Conservation (phyloP, 2,797 vertebrate species). For the Acanthis flammea region DNA sequence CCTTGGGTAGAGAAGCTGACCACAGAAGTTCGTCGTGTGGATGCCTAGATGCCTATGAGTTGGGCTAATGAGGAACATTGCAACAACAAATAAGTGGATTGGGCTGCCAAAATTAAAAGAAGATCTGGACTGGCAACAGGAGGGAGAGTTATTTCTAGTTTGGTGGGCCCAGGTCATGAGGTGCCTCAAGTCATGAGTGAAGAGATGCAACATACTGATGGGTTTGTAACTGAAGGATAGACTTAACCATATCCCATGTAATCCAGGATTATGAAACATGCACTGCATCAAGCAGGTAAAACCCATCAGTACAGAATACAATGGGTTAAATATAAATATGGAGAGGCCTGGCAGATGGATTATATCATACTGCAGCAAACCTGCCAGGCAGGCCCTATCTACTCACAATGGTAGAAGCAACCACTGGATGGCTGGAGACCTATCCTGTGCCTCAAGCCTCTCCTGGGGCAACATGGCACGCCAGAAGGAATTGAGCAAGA, state of each 20-base stretch:
- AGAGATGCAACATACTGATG: neutral
- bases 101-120: neutral
- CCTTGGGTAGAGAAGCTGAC: neutral
- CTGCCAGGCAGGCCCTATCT: fast-evolving
- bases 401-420: neutral
- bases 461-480: neutral
- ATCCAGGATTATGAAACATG: neutral
- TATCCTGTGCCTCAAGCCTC: neutral
- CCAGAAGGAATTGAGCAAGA: neutral
- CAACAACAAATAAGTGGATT: neutral
- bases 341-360: neutral
- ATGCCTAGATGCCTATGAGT: neutral
- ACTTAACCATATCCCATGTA: neutral
- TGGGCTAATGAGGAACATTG: neutral
- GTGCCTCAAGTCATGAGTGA: neutral
- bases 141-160: neutral
- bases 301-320: neutral
- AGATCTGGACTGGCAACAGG: neutral
- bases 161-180: neutral
- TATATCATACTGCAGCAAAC: neutral
- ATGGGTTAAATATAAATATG: neutral
- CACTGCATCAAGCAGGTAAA: neutral
- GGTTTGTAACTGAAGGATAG: neutral
- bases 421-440: neutral
- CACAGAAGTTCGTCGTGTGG: neutral